Conservation (phyloP, 2,888 invertebrate genomes). For the Nebria brevicollis region DNA sequence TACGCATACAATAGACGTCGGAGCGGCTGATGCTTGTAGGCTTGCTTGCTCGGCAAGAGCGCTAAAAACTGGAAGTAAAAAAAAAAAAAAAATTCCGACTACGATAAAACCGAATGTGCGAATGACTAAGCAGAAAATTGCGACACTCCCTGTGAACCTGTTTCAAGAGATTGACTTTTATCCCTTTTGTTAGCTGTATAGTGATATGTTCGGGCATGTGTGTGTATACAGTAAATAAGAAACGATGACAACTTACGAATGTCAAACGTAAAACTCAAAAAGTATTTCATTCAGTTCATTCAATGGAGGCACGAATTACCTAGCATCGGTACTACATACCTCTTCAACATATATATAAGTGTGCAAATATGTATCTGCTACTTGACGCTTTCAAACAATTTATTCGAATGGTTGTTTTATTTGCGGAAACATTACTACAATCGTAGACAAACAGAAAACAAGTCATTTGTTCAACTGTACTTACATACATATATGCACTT, state of each 20-base stretch:
- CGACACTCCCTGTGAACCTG: constrained; percentile 31
- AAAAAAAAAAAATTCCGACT: constrained; percentile 6
- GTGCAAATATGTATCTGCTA: background rate
- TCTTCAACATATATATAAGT: background rate
- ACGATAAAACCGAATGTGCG: constrained; percentile 40
- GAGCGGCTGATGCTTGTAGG: background rate
- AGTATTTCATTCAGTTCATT: constrained; percentile 17
- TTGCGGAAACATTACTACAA: background rate
- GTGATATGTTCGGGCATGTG: constrained; percentile 15
- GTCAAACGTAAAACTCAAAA: constrained; percentile 29
- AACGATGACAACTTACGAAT: constrained; percentile 33
- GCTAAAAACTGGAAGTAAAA: constrained; percentile 24
- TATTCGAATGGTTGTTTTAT: too few species aligned
- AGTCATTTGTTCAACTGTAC: too few species aligned
- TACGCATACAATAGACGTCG: constrained; percentile 20
- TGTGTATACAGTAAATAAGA: constrained; percentile 34
- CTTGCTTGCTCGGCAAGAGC: constrained; percentile 11
- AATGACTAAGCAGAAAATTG: constrained; percentile 45
- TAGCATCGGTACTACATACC: background rate
- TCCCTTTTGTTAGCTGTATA: constrained; percentile 19
- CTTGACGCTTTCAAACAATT: background rate
- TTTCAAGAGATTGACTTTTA: constrained; percentile 41
- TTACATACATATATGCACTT: background rate
- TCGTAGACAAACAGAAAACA: background rate
- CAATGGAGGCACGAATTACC: background rate